phyloP scores from a whole-genome alignment of 2,888 invertebrate species.

The Apamea crenata region DNA sequence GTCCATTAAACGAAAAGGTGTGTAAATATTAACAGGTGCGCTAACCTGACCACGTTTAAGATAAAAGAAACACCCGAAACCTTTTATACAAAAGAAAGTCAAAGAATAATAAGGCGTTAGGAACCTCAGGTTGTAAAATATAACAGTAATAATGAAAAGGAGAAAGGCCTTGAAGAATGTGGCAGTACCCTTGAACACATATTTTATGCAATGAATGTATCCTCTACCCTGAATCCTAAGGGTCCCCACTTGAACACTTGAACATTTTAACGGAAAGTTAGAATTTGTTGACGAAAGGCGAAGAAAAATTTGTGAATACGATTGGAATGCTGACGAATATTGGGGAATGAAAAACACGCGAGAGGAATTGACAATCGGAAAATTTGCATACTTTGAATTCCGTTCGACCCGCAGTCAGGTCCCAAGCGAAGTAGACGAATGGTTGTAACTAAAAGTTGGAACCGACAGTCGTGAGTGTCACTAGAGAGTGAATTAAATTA shows the following conservation, averaged over 20 bases:
- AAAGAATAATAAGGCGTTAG: conserved; percentile 29
- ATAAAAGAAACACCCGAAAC: conserved; percentile 13
- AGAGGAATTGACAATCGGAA: conserved; percentile 58
- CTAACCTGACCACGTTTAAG: conserved; percentile 16
- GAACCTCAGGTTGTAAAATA: conserved; percentile 34
- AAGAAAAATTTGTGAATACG: conserved; percentile 47
- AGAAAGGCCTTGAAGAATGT: conserved; percentile 27
- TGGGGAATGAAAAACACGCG: conserved; percentile 53
- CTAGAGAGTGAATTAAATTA: conserved; percentile 47
- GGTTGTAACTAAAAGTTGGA: conserved; percentile 50
- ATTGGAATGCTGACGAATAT: conserved; percentile 57
- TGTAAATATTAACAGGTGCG: conserved; percentile 64
- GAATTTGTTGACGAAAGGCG: conserved; percentile 37
- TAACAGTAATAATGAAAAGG: conserved; percentile 37
- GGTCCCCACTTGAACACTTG: conserved; percentile 12
- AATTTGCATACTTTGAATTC: conserved; percentile 64
- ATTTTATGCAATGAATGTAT: conserved; percentile 43
- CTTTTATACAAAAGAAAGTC: conserved; percentile 18
- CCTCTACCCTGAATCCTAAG: conserved; percentile 9
- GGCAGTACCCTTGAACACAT: conserved; percentile 29
- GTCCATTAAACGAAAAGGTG: conserved; percentile 68
- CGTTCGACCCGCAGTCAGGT: conserved; percentile 31
- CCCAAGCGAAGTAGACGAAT: conserved; percentile 40
- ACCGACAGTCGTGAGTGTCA: conserved; percentile 31
- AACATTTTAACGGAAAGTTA: conserved; percentile 33